Percentiles rank a stretch among this genome's conserved stretches.
phyloP scores from a whole-genome alignment of 2,888 invertebrate species.

The Drosophila fulvimacula region DNA sequence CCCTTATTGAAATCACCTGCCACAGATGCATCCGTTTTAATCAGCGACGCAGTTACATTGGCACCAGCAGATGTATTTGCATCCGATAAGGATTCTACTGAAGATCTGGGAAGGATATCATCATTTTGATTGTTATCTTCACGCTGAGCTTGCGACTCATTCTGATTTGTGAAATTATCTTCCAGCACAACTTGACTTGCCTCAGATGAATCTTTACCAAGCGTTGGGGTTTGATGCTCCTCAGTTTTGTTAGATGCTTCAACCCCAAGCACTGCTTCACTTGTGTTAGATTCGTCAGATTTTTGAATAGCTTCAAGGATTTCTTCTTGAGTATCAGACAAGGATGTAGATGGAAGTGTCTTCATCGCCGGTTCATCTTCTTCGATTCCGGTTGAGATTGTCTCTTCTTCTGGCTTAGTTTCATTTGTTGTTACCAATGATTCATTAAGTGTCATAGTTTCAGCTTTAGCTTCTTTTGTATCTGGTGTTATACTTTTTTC shows the following conservation, averaged over 20 bases:
- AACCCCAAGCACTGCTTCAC: background rate
- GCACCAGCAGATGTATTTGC: background rate
- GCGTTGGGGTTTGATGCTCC: background rate
- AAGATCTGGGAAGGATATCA: constrained; percentile 3
- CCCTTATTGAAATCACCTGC: background rate
- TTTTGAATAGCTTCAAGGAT: background rate
- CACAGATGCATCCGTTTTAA: constrained; percentile 5
- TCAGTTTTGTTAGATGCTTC: background rate
- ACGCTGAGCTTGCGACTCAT: background rate
- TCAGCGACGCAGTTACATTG: background rate
- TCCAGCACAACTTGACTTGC: background rate
- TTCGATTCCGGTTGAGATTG: background rate
- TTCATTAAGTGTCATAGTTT: background rate
- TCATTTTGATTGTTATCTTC: constrained; percentile 1
- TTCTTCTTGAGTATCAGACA: background rate
- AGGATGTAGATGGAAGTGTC: background rate
- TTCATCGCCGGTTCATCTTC: background rate
- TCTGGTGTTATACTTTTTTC: constrained; percentile 1
- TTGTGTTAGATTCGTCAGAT: background rate
- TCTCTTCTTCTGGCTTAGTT: background rate
- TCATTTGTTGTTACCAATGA: background rate
- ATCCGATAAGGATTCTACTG: background rate
- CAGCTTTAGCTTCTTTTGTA: background rate
- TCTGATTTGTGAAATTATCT: background rate
- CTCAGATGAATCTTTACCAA: background rate